Evolutionary conservation across 2,888 invertebrate genomes (phyloP).

Genomic region (Hyposoter didymator): DNA sequence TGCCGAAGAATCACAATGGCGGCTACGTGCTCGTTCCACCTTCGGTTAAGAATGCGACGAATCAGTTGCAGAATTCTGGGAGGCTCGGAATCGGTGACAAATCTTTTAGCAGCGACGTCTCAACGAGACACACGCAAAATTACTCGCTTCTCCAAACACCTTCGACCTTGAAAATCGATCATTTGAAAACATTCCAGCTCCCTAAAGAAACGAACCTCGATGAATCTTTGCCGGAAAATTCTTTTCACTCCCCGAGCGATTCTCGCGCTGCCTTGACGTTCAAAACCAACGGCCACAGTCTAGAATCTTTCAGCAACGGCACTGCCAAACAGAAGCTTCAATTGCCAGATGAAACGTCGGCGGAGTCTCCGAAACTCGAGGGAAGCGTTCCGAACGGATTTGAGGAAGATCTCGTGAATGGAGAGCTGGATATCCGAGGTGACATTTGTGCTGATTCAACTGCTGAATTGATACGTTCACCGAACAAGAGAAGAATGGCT

Average conservation of each 20-base stretch:
- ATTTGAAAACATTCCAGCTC: conserved; percentile 27
- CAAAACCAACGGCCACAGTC: neutral
- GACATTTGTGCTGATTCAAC: conserved; percentile 67
- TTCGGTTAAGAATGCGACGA: conserved; percentile 70
- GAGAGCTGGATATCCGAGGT: conserved; percentile 67
- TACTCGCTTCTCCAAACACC: conserved; percentile 1
- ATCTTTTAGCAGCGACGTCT: neutral
- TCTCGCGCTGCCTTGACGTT: neutral
- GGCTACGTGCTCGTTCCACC: conserved; percentile 68
- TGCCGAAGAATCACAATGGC: conserved; percentile 61
- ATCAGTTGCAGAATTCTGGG: conserved; percentile 24
- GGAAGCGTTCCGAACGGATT: conserved; percentile 32
- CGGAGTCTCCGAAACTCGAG: conserved; percentile 18
- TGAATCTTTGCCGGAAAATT: conserved; percentile 10
- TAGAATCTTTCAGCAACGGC: neutral
- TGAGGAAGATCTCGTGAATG: conserved; percentile 50
- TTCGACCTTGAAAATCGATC: neutral
- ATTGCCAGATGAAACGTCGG: neutral
- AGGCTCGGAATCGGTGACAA: conserved; percentile 41
- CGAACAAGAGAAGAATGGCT: conserved; percentile 90
- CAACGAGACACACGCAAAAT: conserved; percentile 28
- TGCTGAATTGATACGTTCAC: conserved; percentile 82
- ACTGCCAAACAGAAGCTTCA: conserved; percentile 11
- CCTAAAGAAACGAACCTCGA: neutral
- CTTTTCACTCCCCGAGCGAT: neutral